phyloP scores from a whole-genome alignment of 2,113 vertebrate genomes.

The Tyto alba region DNA sequence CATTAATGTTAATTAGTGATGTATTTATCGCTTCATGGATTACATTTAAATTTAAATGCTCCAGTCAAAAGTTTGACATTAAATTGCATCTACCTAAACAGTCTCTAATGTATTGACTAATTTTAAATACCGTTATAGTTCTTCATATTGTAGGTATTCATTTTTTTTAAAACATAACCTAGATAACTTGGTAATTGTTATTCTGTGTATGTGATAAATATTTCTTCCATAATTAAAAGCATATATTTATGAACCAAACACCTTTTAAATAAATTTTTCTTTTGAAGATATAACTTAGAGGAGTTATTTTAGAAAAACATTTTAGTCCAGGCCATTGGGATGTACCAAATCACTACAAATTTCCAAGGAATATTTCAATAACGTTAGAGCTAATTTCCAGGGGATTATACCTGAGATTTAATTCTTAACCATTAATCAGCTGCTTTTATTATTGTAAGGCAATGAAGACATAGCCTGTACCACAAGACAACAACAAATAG shows the following conservation, averaged over 20 bases:
- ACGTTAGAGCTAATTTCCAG: not conserved
- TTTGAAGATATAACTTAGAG: not conserved
- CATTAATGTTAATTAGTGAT: slow-evolving; percentile 67
- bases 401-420: not conserved
- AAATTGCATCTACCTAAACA: slow-evolving; percentile 36
- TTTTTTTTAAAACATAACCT: not conserved
- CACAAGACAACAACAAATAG: not conserved
- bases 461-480: not conserved
- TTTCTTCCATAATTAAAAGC: not conserved
- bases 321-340: not conserved
- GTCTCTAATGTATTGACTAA: not conserved
- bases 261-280: not conserved
- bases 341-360: not conserved
- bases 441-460: not conserved
- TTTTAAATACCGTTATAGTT: not conserved
- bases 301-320: not conserved
- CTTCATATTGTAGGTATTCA: not conserved
- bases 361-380: not conserved
- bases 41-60: slow-evolving; percentile 64
- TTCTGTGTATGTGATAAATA: not conserved
- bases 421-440: not conserved
- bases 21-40: slow-evolving; percentile 59
- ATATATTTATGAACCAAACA: not conserved
- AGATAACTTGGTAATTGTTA: not conserved
- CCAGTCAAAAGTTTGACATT: slow-evolving; percentile 42